These are phyloP conservation scores for Trilocha varians DNA, from an alignment of 2,888 invertebrate species.

Conservation along the genomic window DNA sequence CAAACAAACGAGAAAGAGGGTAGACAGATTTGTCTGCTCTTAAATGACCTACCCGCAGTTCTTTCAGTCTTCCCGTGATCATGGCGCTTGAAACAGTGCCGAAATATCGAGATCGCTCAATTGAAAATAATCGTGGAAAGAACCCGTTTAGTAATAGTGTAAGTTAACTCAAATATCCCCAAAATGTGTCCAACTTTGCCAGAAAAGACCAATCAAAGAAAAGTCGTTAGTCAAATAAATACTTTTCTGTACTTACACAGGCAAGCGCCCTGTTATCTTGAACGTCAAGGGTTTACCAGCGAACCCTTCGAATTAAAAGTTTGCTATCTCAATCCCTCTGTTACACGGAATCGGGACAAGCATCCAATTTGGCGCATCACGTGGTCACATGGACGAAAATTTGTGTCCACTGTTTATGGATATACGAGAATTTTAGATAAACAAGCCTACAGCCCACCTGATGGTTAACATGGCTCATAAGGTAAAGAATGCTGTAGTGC, in stretches of 20 bases:
- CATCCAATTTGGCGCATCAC: conserved; percentile 46
- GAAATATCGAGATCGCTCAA: too few relatives aligned
- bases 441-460: too few relatives aligned
- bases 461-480: not conserved
- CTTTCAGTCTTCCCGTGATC: too few relatives aligned
- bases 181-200: not conserved
- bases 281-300: conserved; percentile 3
- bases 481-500: not conserved
- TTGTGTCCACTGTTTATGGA: not conserved
- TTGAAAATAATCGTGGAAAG: too few relatives aligned
- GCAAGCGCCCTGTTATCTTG: not conserved
- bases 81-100: too few relatives aligned
- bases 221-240: too few relatives aligned
- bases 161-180: too few relatives aligned
- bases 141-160: too few relatives aligned
- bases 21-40: too few relatives aligned
- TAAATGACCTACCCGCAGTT: too few relatives aligned
- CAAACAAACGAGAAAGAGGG: too few relatives aligned
- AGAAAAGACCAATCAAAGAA: not conserved
- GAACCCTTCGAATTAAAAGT: conserved; percentile 36
- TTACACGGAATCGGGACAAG: conserved; percentile 43
- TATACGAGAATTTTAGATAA: not conserved
- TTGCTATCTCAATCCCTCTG: conserved; percentile 34
- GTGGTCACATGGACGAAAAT: conserved; percentile 2
- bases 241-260: not conserved